Evolutionary conservation across 2,113 vertebrate species (phyloP).

Genomic region (Chionis minor): DNA sequence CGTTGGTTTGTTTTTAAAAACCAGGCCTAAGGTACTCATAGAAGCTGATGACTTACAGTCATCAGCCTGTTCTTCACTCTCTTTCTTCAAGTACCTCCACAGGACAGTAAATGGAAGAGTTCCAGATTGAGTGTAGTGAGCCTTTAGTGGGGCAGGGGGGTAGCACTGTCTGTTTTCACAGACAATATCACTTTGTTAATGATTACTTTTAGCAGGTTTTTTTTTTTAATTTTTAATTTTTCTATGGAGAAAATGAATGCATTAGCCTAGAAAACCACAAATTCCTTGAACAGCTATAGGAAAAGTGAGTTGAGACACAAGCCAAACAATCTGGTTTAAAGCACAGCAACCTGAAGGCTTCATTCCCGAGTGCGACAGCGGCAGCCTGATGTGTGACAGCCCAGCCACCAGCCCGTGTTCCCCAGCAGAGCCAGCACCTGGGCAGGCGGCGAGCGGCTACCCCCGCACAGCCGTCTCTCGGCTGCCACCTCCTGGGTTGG

Average conservation of each 20-base stretch:
- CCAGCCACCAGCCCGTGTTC: accelerated
- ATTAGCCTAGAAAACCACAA: not conserved
- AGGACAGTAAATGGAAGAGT: not conserved
- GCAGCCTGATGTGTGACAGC: accelerated
- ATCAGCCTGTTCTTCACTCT: not conserved
- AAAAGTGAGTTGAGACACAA: not conserved
- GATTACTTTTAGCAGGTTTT: not conserved
- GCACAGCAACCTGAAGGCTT: not conserved
- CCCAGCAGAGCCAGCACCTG: not conserved
- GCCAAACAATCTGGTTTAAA: not conserved
- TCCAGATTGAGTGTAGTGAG: not conserved
- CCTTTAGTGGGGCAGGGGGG: not conserved
- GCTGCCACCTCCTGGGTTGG: conserved; percentile 55
- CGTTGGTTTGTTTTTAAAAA: not conserved
- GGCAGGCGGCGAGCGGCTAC: accelerated
- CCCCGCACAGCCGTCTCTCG: not conserved
- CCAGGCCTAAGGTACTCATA: not conserved
- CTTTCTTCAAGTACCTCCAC: not conserved
- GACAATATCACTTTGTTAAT: not conserved
- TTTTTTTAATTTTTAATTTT: not conserved
- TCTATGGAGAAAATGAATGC: not conserved
- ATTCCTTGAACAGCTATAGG: not conserved
- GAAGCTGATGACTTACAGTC: not conserved
- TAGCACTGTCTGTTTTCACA: not conserved
- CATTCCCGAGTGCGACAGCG: not conserved